These are phyloP conservation scores for Centropus unirufus DNA, from an alignment of 2,113 vertebrate genomes.

Conservation along the genomic window DNA sequence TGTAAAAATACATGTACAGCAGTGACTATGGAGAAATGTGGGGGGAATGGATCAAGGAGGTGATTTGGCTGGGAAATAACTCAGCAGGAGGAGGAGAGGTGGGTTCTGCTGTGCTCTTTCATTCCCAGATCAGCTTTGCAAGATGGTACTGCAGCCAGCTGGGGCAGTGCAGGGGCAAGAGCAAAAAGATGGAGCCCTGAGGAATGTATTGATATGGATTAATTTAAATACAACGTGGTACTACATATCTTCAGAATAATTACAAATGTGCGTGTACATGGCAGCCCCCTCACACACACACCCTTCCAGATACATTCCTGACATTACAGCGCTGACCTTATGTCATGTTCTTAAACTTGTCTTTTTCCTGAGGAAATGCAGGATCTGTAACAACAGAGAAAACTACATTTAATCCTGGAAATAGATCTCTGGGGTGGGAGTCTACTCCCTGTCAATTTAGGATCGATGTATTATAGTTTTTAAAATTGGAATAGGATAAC, in stretches of 20 bases:
- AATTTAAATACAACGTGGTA: not conserved
- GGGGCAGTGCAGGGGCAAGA: not conserved
- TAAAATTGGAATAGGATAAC: not conserved
- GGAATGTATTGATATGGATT: slow-evolving; percentile 26
- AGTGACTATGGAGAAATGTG: not conserved
- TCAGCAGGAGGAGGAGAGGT: not conserved
- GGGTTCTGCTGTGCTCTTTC: not conserved
- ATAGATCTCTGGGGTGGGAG: not conserved
- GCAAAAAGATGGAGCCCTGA: slow-evolving; percentile 33
- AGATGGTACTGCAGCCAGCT: not conserved
- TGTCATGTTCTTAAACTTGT: slow-evolving; percentile 19
- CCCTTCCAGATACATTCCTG: slow-evolving; percentile 27
- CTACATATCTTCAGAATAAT: slow-evolving; percentile 19
- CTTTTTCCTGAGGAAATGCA: slow-evolving; percentile 27
- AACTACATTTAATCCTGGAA: not conserved
- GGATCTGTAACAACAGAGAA: not conserved
- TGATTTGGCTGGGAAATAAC: not conserved
- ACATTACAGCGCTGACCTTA: slow-evolving; percentile 52
- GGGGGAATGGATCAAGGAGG: not conserved
- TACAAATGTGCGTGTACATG: not conserved
- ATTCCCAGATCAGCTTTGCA: not conserved
- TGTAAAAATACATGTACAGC: not conserved
- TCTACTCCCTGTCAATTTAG: not conserved
- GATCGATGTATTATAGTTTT: not conserved
- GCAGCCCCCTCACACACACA: not conserved